Percentiles rank a stretch among this genome's conserved stretches.
phyloP scores from a whole-genome alignment of 2,113 vertebrate genomes.

The Hystrix cristata region DNA sequence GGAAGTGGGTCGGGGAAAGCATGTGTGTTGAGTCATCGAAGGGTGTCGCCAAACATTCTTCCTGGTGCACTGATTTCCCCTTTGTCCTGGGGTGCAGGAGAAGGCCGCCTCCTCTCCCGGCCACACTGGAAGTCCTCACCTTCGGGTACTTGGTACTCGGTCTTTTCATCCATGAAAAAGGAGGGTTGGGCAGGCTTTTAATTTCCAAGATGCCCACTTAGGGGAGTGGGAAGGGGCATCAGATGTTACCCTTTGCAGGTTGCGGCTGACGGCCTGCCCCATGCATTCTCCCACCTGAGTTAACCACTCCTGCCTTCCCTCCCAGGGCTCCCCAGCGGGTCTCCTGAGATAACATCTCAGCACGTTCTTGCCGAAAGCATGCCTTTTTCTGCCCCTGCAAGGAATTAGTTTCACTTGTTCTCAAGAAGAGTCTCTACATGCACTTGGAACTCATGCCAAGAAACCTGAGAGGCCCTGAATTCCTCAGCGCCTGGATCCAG shows the following conservation, averaged over 20 bases:
- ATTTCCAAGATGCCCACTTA: neutral
- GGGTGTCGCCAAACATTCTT: neutral
- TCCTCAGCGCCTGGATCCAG: slow-evolving; percentile 55
- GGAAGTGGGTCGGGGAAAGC: neutral
- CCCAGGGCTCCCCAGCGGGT: neutral
- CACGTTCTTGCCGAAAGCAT: slow-evolving; percentile 67
- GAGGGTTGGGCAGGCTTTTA: neutral
- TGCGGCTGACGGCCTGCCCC: neutral
- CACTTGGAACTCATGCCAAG: slow-evolving; percentile 73
- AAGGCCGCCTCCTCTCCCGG: neutral
- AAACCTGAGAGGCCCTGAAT: slow-evolving; percentile 77
- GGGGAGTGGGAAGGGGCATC: neutral
- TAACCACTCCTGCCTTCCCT: neutral
- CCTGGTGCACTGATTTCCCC: neutral
- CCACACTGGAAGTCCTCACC: too few relatives aligned
- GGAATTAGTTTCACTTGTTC: slow-evolving; percentile 79
- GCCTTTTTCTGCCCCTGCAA: slow-evolving; percentile 80
- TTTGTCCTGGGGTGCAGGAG: neutral
- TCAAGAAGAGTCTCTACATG: slow-evolving; percentile 79
- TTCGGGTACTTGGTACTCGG: neutral
- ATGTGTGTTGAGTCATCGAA: neutral
- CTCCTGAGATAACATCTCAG: slow-evolving; percentile 71
- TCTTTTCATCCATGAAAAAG: neutral
- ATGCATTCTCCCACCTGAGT: neutral
- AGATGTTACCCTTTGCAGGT: neutral